Conservation (phyloP, 2,797 vertebrate species). For the Enteromius paludinosus region DNA sequence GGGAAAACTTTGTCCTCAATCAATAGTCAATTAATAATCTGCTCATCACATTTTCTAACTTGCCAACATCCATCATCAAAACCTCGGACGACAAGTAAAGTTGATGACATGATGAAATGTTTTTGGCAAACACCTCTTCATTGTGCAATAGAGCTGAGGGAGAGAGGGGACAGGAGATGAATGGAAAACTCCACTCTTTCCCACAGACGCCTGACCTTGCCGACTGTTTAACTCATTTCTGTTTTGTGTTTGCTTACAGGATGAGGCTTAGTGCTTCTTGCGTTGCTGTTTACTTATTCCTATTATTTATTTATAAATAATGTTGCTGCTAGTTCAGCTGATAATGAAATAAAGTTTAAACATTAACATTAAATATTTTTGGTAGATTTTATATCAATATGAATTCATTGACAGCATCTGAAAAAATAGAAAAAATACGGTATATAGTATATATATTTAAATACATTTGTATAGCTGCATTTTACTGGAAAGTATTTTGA, state of each 20-base stretch:
- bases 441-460: neutral
- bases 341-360: too few species aligned
- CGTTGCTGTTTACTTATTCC: neutral
- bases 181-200: neutral
- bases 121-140: conserved; percentile 35
- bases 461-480: neutral
- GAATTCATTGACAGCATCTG: neutral
- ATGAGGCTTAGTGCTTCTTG: conserved; percentile 29
- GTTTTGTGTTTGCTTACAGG: conserved; percentile 28
- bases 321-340: neutral
- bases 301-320: too few species aligned
- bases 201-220: conserved; percentile 32
- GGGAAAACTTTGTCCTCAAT: conserved; percentile 48
- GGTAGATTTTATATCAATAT: neutral
- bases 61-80: conserved; percentile 44
- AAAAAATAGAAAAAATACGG: neutral
- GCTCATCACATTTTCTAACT: conserved; percentile 44
- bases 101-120: conserved; percentile 50
- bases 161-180: conserved; percentile 14
- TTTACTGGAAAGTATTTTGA: neutral
- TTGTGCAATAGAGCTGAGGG: neutral
- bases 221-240: conserved; percentile 29
- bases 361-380: neutral
- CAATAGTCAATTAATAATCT: conserved; percentile 54
- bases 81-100: conserved; percentile 19